Percentiles rank a stretch among this genome's conserved stretches.
phyloP scores from a whole-genome alignment of 2,797 vertebrate species.

The Sebastolobus alascanus region DNA sequence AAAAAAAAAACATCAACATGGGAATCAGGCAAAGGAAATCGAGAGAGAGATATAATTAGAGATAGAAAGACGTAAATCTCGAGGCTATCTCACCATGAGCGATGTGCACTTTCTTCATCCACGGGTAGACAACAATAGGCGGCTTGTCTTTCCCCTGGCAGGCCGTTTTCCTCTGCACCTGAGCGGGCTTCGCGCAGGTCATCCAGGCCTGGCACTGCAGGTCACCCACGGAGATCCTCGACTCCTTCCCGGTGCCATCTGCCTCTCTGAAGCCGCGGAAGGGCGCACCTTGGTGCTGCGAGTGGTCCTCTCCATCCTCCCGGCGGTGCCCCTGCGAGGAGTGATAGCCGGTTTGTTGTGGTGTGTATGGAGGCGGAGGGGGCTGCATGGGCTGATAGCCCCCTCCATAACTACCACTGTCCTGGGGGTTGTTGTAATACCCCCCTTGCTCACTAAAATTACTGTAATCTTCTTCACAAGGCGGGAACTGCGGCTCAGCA shows the following conservation, averaged over 20 bases:
- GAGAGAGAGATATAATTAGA: neutral
- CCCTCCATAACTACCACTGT: slow-evolving; percentile 89
- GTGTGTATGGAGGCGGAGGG: slow-evolving; percentile 89
- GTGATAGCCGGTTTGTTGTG: slow-evolving; percentile 86
- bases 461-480: slow-evolving; percentile 95
- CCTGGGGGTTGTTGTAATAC: slow-evolving; percentile 89
- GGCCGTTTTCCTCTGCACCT: slow-evolving; percentile 77
- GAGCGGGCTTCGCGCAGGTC: slow-evolving; percentile 73
- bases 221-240: slow-evolving; percentile 55
- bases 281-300: slow-evolving; percentile 44
- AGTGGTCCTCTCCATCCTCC: slow-evolving; percentile 68
- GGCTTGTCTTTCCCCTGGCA: slow-evolving; percentile 87
- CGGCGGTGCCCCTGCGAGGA: slow-evolving; percentile 78
- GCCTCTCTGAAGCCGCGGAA: slow-evolving; percentile 61
- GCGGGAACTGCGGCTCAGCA: slow-evolving; percentile 97
- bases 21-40: neutral
- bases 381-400: slow-evolving; percentile 81
- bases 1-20: neutral
- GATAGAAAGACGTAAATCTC: neutral
- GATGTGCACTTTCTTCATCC: slow-evolving; percentile 97
- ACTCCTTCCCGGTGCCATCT: slow-evolving; percentile 49
- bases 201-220: slow-evolving; percentile 78
- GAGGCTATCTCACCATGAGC: slow-evolving; percentile 83
- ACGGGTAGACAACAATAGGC: slow-evolving; percentile 93
- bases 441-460: slow-evolving; percentile 93